Conservation (phyloP, 2,797 vertebrate species). For the Hippocampus kuda region DNA sequence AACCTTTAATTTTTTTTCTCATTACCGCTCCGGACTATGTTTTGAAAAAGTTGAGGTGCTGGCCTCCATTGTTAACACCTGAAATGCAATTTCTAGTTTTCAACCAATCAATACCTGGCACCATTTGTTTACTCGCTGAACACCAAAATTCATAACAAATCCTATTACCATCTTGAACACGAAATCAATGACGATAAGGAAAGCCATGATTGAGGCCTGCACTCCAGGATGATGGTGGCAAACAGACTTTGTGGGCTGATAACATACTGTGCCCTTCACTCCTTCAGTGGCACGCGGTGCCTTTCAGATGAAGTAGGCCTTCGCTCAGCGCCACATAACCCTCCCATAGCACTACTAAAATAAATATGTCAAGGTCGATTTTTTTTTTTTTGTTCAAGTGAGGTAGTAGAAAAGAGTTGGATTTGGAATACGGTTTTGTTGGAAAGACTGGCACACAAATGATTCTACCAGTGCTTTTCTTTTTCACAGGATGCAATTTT, state of each 20-base stretch:
- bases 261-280: not conserved
- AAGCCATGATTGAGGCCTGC: slow-evolving; percentile 28
- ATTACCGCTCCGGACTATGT: slow-evolving; percentile 15
- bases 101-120: slow-evolving; percentile 58
- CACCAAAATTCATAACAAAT: slow-evolving; percentile 55
- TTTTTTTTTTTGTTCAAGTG: not conserved
- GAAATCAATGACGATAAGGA: slow-evolving; percentile 48
- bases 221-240: not conserved
- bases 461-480: not conserved
- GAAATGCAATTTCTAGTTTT: slow-evolving; percentile 54
- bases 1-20: slow-evolving; percentile 8
- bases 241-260: slow-evolving; percentile 1
- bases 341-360: not conserved
- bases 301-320: too few species aligned
- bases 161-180: slow-evolving; percentile 46
- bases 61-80: slow-evolving; percentile 44
- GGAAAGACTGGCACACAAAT: not conserved
- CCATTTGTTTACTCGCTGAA: slow-evolving; percentile 50
- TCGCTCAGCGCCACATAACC: too few species aligned
- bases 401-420: not conserved
- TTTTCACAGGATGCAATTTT: not conserved
- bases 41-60: slow-evolving; percentile 20
- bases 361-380: not conserved
- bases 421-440: not conserved
- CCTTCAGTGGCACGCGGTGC: too few species aligned